A percentile compares a stretch with the other conserved stretches of the same genome.
Evolutionary conservation across 2,797 vertebrate species (phyloP).

Genomic region (Poecile montanus): DNA sequence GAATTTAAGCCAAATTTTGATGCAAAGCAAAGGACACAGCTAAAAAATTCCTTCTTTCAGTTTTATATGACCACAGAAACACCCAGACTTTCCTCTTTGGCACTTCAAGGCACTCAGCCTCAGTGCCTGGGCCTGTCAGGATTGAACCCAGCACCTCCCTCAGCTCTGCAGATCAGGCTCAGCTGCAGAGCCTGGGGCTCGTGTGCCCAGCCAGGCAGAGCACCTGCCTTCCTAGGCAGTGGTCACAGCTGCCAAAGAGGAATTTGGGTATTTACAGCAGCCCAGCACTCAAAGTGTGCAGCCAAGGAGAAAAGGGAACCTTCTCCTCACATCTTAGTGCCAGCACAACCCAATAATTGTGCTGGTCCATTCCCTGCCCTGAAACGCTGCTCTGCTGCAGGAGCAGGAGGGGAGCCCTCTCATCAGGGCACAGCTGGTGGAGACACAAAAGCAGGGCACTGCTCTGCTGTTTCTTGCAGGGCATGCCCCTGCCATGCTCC

Average conservation of each 20-base stretch:
- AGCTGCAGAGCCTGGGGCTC: background rate
- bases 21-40: background rate
- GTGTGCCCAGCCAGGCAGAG: background rate
- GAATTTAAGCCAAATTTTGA: background rate
- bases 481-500: background rate
- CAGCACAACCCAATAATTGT: fast-evolving
- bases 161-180: background rate
- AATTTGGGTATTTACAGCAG: background rate
- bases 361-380: background rate
- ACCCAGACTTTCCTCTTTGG: background rate
- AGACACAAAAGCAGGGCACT: background rate
- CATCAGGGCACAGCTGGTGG: background rate
- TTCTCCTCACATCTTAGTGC: background rate
- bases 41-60: background rate
- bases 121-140: background rate
- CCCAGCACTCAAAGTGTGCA: background rate
- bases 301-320: background rate
- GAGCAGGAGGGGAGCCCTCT: background rate
- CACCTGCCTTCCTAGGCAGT: background rate
- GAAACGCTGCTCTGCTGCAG: background rate
- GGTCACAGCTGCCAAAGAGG: background rate
- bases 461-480: background rate
- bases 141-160: background rate
- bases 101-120: background rate
- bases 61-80: background rate